Conservation (phyloP, 1,140 invertebrate species). For the Camponotus vicinus region DNA sequence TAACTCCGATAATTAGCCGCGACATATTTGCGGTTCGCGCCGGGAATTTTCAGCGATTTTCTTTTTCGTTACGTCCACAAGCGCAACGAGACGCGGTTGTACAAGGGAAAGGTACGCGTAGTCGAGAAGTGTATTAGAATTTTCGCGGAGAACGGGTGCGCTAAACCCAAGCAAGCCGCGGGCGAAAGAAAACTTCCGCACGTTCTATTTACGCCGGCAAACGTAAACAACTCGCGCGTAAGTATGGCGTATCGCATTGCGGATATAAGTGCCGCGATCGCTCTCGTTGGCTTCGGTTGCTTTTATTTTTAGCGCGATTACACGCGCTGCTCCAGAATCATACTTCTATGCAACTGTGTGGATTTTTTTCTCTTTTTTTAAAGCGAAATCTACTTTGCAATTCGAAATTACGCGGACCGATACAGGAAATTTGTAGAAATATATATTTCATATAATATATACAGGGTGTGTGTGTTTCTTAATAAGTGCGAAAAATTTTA, state of each 20-base stretch:
- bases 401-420: too few relatives aligned
- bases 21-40: constrained; percentile 45
- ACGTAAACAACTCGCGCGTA: constrained; percentile 54
- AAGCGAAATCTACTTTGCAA: not conserved
- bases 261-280: constrained; percentile 49
- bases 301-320: constrained; percentile 54
- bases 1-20: constrained; percentile 67
- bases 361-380: not conserved
- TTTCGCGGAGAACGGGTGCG: constrained; percentile 52
- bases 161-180: not conserved
- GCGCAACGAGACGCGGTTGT: not conserved
- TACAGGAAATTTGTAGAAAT: too few relatives aligned
- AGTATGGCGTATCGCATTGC: constrained; percentile 40
- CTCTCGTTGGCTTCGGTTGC: constrained; percentile 37
- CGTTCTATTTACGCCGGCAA: constrained; percentile 59
- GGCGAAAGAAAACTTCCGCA: constrained; percentile 59
- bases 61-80: constrained; percentile 45
- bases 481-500: too few relatives aligned
- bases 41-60: constrained; percentile 60
- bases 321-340: not conserved
- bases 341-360: not conserved
- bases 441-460: too few relatives aligned
- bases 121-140: constrained; percentile 29
- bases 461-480: too few relatives aligned
- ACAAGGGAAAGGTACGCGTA: constrained; percentile 46